Conservation (phyloP, 2,888 invertebrate genomes). For the Lasioglossum calceatum region DNA sequence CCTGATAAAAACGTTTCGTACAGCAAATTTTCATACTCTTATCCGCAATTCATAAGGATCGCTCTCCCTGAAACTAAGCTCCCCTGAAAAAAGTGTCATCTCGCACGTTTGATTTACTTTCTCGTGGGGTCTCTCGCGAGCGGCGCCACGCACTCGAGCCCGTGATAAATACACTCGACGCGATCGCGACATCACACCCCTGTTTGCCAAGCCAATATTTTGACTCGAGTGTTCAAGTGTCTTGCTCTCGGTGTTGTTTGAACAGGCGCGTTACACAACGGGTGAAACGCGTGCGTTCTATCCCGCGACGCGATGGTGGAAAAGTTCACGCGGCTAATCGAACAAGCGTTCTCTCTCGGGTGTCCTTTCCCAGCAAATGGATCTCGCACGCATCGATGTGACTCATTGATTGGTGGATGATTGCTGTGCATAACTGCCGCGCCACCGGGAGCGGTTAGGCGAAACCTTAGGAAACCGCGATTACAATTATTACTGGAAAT, state of each 20-base stretch:
- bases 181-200: slow-evolving; percentile 42
- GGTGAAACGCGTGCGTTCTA: background rate
- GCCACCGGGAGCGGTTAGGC: background rate
- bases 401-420: slow-evolving; percentile 28
- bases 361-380: slow-evolving; percentile 15
- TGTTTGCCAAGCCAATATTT: slow-evolving; percentile 28
- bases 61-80: background rate
- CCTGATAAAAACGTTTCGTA: too few relatives aligned
- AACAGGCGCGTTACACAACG: background rate
- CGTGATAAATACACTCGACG: slow-evolving; percentile 34
- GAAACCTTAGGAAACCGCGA: slow-evolving; percentile 35
- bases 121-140: background rate
- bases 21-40: background rate
- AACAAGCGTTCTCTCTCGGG: background rate
- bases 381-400: slow-evolving; percentile 28
- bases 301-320: background rate
- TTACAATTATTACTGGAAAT: slow-evolving; percentile 42
- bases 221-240: background rate
- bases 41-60: background rate
- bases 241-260: background rate
- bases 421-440: slow-evolving; percentile 5
- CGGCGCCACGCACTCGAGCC: background rate
- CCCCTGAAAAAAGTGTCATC: background rate
- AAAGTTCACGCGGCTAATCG: slow-evolving; percentile 17
- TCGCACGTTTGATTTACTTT: background rate